Conservation (phyloP, 2,797 vertebrate species). For the Allobates femoralis region DNA sequence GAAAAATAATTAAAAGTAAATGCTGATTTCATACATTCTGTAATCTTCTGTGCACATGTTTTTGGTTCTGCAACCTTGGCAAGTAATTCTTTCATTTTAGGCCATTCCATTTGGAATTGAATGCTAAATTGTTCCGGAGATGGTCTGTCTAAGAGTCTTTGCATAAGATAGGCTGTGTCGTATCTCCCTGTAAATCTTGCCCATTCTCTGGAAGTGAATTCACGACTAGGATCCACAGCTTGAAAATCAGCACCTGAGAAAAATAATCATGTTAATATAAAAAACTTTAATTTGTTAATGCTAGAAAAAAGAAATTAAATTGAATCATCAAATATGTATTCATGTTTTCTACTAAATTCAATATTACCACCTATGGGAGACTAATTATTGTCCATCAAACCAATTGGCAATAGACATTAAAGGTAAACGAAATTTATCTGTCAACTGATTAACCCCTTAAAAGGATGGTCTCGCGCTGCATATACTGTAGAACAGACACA, state of each 20-base stretch:
- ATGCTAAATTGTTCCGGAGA: slow-evolving; percentile 83
- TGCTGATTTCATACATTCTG: slow-evolving; percentile 78
- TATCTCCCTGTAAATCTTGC: slow-evolving; percentile 88
- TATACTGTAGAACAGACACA: too few relatives aligned
- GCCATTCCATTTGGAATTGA: slow-evolving; percentile 86
- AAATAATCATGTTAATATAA: neutral
- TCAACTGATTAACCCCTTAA: too few relatives aligned
- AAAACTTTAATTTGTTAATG: neutral
- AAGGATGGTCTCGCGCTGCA: too few relatives aligned
- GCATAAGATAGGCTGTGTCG: slow-evolving; percentile 86
- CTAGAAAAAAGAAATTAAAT: neutral
- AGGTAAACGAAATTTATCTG: too few relatives aligned
- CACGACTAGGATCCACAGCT: slow-evolving; percentile 82
- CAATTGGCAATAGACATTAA: too few relatives aligned
- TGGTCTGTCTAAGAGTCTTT: slow-evolving; percentile 84
- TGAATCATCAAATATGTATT: neutral
- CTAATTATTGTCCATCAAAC: too few relatives aligned
- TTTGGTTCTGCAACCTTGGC: slow-evolving; percentile 84
- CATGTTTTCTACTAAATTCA: neutral
- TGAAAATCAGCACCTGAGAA: slow-evolving; percentile 86
- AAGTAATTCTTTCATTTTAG: slow-evolving; percentile 79
- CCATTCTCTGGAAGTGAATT: slow-evolving; percentile 89
- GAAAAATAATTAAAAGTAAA: slow-evolving; percentile 79
- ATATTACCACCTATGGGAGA: neutral
- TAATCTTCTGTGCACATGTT: slow-evolving; percentile 84